Conservation (phyloP, 2,888 invertebrate genomes). For the Thalpophila matura region DNA sequence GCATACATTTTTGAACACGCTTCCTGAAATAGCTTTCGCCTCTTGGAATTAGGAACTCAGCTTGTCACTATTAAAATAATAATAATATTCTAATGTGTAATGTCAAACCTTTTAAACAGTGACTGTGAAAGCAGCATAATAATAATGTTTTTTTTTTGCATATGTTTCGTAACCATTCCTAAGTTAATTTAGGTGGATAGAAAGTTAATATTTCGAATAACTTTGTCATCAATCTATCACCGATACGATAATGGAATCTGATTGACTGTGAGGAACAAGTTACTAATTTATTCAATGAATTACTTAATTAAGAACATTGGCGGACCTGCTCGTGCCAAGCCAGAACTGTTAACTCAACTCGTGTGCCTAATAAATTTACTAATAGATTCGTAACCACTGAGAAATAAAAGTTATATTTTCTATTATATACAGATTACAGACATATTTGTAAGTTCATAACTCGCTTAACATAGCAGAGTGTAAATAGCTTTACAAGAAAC, state of each 20-base stretch:
- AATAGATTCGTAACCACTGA: constrained; percentile 22
- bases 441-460: not conserved
- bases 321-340: constrained; percentile 31
- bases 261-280: constrained; percentile 40
- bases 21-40: not conserved
- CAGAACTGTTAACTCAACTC: constrained; percentile 15
- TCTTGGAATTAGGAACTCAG: constrained; percentile 1
- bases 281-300: constrained; percentile 54
- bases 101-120: constrained; percentile 27
- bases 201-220: constrained; percentile 49
- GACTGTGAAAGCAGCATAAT: constrained; percentile 28
- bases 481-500: constrained; percentile 6
- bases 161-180: constrained; percentile 36
- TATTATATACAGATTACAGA: not conserved
- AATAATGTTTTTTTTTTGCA: constrained; percentile 24
- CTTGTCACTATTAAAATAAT: constrained; percentile 20
- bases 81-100: constrained; percentile 20
- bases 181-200: constrained; percentile 21
- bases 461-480: not conserved
- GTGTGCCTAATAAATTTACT: constrained; percentile 23
- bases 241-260: constrained; percentile 33
- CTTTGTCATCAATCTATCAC: constrained; percentile 35
- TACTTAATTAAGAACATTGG: constrained; percentile 43
- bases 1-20: not conserved
- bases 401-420: constrained; percentile 10